Evolutionary conservation across 2,888 invertebrate genomes (phyloP).

Genomic region (Noctua comes): DNA sequence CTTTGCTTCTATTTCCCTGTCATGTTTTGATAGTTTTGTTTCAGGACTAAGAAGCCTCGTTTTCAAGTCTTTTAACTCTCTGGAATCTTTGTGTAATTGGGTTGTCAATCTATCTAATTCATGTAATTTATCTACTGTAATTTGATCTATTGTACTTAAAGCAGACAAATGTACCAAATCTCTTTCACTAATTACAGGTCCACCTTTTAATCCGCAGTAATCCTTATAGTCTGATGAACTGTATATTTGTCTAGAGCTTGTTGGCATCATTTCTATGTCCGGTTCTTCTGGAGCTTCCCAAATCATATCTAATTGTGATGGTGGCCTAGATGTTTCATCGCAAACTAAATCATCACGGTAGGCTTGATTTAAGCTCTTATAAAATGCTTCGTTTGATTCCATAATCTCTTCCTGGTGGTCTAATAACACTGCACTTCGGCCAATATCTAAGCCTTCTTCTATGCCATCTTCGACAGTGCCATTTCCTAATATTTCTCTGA

Average conservation of each 20-base stretch:
- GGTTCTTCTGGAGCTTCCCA: conserved; percentile 96
- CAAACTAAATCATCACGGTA: conserved; percentile 95
- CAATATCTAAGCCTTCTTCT: conserved; percentile 92
- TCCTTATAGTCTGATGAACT: conserved; percentile 95
- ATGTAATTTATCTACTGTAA: conserved; percentile 94
- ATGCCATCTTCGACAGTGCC: conserved; percentile 92
- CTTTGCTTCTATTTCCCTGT: conserved; percentile 91
- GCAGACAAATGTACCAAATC: conserved; percentile 94
- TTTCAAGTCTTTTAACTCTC: conserved; percentile 94
- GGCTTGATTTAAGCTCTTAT: conserved; percentile 96
- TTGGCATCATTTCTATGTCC: conserved; percentile 90
- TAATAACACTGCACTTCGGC: conserved; percentile 82
- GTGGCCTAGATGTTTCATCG: conserved; percentile 91
- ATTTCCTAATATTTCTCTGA: conserved; percentile 92
- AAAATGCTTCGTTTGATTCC: conserved; percentile 96
- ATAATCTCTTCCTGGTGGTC: conserved; percentile 88
- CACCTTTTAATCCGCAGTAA: conserved; percentile 92
- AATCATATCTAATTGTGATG: conserved; percentile 95
- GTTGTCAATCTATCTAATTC: conserved; percentile 94
- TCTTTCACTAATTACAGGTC: conserved; percentile 94
- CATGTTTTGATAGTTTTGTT: conserved; percentile 85
- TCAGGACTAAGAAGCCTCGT: conserved; percentile 93
- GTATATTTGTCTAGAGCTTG: conserved; percentile 92
- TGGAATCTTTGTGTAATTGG: conserved; percentile 94
- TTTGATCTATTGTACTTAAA: conserved; percentile 94